These are phyloP conservation scores for Polyommatus icarus DNA, from an alignment of 2,888 invertebrate genomes.

Conservation along the genomic window DNA sequence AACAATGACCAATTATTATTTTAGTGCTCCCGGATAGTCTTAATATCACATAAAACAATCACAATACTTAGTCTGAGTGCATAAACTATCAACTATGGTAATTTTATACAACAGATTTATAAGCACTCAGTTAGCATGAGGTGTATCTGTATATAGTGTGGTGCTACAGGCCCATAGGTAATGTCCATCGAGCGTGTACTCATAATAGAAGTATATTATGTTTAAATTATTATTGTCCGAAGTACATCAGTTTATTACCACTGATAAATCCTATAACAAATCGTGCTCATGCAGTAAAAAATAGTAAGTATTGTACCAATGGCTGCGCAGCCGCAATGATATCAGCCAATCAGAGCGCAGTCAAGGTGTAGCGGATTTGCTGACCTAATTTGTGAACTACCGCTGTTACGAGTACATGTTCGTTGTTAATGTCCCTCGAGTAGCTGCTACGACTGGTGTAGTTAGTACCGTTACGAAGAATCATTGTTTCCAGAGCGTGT, in stretches of 20 bases:
- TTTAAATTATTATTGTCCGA: too few relatives aligned
- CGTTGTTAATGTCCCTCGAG: neutral
- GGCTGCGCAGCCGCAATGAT: too few relatives aligned
- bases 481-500: neutral
- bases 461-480: neutral
- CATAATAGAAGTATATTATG: neutral
- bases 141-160: slow-evolving; percentile 10
- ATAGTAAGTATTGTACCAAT: too few relatives aligned
- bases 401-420: neutral
- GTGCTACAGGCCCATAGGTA: neutral
- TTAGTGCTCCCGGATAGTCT: neutral
- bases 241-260: too few relatives aligned
- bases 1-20: neutral
- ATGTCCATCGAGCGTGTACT: neutral
- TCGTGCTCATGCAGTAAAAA: too few relatives aligned
- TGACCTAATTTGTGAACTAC: too few relatives aligned
- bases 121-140: neutral
- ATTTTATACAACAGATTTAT: neutral
- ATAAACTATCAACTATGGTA: too few relatives aligned
- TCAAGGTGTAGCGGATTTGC: too few relatives aligned
- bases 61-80: neutral
- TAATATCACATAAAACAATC: slow-evolving; percentile 8
- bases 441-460: neutral
- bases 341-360: too few relatives aligned
- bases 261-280: too few relatives aligned